Evolutionary conservation across 2,888 invertebrate genomes (phyloP), one percentile per base, ranked within the genome.

Genomic region (Steinernema hermaphroditum): DNA sequence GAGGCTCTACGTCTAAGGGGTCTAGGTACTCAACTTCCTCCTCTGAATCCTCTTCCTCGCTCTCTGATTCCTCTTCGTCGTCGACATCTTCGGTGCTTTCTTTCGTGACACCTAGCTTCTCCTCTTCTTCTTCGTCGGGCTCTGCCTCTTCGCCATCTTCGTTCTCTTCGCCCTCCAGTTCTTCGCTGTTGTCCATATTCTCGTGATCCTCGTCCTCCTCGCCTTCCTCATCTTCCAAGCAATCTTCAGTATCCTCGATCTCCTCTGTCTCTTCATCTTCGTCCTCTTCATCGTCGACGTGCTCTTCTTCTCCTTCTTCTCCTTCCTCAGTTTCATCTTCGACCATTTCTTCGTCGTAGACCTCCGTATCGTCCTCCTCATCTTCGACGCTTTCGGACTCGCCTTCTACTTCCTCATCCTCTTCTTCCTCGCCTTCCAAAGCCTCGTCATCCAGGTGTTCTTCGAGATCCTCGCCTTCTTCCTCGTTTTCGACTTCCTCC

Each of bases 41-140:
- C 4, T 62, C 62, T 24, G 29, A 29, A 32, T 62, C 62, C 29
- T 62, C n/a, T n/a, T n/a, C 62, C 62, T 62, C 62, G 62, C 22
- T 12, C 14, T 54, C 54, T 2, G 22, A 8, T 2, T 62, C 4
- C 37, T 37, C 62, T 34, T 62, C 62, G 32, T 32, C 32, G 16
- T 29, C 29, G 32, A 16, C 4, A 4, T 32, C 29, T 1, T 32
- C 34, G 6, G 16, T 4, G 29, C 16, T 4, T 8, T 32, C 32
- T 9, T 37, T 37, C 37, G 37, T 8, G 12, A 37, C 37, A 12
- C 12, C 37, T 12, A 37, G 37, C 37, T 12, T 12, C 6, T 37
- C 24, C 50, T 19, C 50, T 2, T 22, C 50, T 9, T 62, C 62
- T 16, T 62, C 62, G 29, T 34, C 54, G 19, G 19, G 27, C 14